Conservation (phyloP, 64 coral and sea anemone species). For the Porites australiensis region DNA sequence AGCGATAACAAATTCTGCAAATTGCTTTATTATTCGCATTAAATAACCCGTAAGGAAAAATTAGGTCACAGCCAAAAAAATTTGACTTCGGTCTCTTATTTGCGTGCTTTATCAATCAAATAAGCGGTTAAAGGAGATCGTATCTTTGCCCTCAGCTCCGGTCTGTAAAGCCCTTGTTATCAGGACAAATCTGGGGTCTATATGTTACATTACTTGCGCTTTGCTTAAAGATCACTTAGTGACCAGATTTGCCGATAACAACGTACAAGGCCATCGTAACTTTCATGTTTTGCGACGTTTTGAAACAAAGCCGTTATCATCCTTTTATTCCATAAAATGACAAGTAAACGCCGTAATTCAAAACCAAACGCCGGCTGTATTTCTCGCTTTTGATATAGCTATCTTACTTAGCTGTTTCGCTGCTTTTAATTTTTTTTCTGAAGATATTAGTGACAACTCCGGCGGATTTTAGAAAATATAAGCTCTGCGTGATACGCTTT, state of each 20-base stretch:
- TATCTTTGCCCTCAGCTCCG: neutral
- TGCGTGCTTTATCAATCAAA: neutral
- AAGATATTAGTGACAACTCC: neutral
- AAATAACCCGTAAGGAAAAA: neutral
- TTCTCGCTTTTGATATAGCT: neutral
- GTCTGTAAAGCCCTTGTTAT: neutral
- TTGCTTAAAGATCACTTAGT: constrained; percentile 7
- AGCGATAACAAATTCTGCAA: no score
- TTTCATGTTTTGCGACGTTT: neutral
- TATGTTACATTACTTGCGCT: constrained; percentile 24
- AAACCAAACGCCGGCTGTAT: neutral
- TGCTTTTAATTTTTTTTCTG: neutral
- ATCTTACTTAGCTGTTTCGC: neutral
- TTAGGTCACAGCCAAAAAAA: neutral
- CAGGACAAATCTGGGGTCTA: neutral
- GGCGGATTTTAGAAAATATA: no score
- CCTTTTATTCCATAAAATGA: neutral
- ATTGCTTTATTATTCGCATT: neutral
- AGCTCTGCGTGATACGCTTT: neutral
- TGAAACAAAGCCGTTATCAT: neutral
- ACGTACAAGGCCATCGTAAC: neutral
- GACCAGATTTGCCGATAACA: constrained; percentile 10
- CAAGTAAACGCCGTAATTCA: neutral
- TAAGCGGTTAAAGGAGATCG: neutral
- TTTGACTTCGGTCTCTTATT: neutral